Conservation (phyloP, 2,113 vertebrate species). For the Albula goreensis region DNA sequence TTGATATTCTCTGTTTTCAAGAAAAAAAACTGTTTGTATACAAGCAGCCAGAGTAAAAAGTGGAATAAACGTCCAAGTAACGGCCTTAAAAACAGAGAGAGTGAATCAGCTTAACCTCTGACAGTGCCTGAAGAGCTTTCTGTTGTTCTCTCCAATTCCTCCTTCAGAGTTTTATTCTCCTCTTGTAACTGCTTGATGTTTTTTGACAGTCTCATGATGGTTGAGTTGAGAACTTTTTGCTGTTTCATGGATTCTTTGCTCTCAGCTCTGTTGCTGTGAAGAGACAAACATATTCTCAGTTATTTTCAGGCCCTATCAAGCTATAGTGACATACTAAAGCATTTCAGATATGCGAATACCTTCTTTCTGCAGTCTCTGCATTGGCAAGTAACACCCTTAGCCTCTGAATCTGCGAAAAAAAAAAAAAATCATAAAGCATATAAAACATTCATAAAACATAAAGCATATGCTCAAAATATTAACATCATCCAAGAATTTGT, state of each 20-base stretch:
- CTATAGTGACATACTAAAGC: neutral
- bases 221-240: slow-evolving; percentile 74
- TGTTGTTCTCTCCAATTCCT: slow-evolving; percentile 72
- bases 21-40: neutral
- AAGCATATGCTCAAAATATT: neutral
- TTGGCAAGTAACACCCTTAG: slow-evolving; percentile 76
- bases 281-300: slow-evolving; percentile 11
- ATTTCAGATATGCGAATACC: slow-evolving; percentile 58
- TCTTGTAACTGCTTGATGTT: slow-evolving; percentile 78
- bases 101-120: slow-evolving; percentile 65
- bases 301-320: neutral
- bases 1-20: neutral
- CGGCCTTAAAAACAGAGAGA: neutral
- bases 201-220: slow-evolving; percentile 77
- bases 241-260: slow-evolving; percentile 70
- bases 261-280: slow-evolving; percentile 64
- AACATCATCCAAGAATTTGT: neutral
- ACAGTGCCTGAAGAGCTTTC: slow-evolving; percentile 61
- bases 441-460: no score
- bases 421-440: no score
- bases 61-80: neutral
- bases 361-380: slow-evolving; percentile 76
- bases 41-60: neutral
- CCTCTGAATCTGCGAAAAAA: slow-evolving; percentile 76
- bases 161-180: slow-evolving; percentile 79